phyloP scores from a whole-genome alignment of 2,888 invertebrate species.

The Hartigia nigra region DNA sequence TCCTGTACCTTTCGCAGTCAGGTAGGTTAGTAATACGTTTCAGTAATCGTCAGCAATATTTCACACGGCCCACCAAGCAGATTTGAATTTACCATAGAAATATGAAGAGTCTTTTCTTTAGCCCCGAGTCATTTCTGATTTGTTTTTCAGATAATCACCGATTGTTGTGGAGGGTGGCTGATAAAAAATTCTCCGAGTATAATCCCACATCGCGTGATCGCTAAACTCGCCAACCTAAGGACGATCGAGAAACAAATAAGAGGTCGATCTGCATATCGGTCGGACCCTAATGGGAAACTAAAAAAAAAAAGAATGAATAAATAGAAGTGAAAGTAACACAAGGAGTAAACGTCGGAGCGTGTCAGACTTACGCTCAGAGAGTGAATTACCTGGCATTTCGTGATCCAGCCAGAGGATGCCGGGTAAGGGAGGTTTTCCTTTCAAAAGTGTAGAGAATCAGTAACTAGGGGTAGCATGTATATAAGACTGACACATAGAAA shows the following conservation, averaged over 20 bases:
- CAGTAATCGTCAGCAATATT: not conserved
- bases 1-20: not conserved
- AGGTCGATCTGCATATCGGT: conserved; percentile 9
- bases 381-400: conserved; percentile 25
- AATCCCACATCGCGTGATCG: conserved; percentile 2
- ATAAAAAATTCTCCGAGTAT: not conserved
- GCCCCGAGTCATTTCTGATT: not conserved
- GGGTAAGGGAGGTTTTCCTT: not conserved
- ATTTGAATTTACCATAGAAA: not conserved
- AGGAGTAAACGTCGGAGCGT: not conserved
- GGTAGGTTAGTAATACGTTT: not conserved
- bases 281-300: not conserved
- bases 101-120: not conserved
- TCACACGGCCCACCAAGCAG: not conserved
- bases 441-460: not conserved
- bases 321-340: not conserved
- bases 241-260: conserved; percentile 10
- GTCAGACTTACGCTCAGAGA: conserved; percentile 4
- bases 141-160: not conserved
- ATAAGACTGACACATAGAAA: not conserved
- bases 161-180: not conserved
- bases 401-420: conserved; percentile 12
- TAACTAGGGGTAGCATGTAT: not conserved
- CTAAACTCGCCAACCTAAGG: not conserved
- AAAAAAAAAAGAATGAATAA: not conserved